Base-by-base conservation (phyloP, 2,113 vertebrate species). In the Engraulis encrasicolus region DNA sequence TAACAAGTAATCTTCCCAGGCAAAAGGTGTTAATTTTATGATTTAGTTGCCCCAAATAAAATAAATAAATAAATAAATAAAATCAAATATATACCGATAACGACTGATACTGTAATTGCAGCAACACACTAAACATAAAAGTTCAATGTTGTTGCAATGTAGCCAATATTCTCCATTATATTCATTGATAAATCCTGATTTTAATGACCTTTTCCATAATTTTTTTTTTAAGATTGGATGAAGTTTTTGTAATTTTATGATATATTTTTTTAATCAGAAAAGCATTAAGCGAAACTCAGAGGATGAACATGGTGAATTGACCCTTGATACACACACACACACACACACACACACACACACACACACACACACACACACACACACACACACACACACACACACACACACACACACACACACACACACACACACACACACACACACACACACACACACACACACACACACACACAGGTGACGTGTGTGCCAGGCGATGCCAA, bases 291-390 rank as follows among this genome's bases (percentile, higher is more conserved):
- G 3, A 9, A 45, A 45, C 40, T 5, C 40, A 5, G 40, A 45
- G 9, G 40, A 45, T 45, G 40, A 45, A 45, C 4, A 45, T 45
- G 40, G 40, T 9, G 9, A 45, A 5, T 45, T 45, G 40, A 9
- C 58, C n/a, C n/a, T 66, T 66, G 58, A 66, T 66, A n/a, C 15
- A 14, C 23, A 31, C 23, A 66, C n/a, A 12, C 18, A 54, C n/a
- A 5, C 50, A n/a, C n/a, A n/a, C n/a, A n/a, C n/a, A 91, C 94
- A 93, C 94, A 95, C 94, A 91, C 92, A 94, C 94, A 91, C 91
- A 89, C 90, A 90, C 90, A 90, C 88, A 88, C n/a, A 91, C 94
- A 93, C 94, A 95, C 94, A 91, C 92, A 94, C 94, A 91, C 91
- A 89, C 90, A 90, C 90, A 90, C 88, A 88, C n/a, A 91, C 94